These are phyloP conservation scores for Oceanodroma leucorhoa DNA, from an alignment of 2,797 vertebrate genomes.

Conservation along the genomic window DNA sequence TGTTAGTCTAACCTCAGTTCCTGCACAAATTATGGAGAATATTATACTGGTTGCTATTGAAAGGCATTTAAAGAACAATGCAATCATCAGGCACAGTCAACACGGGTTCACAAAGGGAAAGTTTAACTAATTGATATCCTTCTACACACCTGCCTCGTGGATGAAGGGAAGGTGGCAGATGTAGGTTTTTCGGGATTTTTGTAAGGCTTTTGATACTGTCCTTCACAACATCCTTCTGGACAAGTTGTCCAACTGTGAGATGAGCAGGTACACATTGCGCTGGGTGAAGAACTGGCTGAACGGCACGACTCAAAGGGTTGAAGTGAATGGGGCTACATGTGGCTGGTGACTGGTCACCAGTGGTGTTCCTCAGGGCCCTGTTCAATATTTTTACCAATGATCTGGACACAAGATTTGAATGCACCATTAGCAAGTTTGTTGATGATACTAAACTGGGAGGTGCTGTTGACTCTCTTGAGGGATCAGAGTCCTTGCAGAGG, in stretches of 20 bases:
- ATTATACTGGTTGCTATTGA: neutral
- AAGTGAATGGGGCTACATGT: neutral
- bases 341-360: neutral
- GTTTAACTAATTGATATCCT: neutral
- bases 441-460: neutral
- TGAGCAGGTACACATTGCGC: accelerated
- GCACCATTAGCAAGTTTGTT: neutral
- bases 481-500: neutral
- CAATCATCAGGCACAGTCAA: neutral
- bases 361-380: neutral
- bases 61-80: neutral
- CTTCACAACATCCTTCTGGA: neutral
- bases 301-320: accelerated
- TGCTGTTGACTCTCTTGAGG: neutral
- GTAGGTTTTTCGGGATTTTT: neutral
- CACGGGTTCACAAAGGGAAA: accelerated
- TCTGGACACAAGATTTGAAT: neutral
- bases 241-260: neutral
- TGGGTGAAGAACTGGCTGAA: neutral
- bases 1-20: neutral
- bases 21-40: neutral
- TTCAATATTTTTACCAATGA: neutral
- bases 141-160: accelerated
- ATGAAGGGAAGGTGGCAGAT: neutral
- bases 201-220: neutral